Conservation (phyloP, 2,113 vertebrate species). For the Leucoraja erinaceus region DNA sequence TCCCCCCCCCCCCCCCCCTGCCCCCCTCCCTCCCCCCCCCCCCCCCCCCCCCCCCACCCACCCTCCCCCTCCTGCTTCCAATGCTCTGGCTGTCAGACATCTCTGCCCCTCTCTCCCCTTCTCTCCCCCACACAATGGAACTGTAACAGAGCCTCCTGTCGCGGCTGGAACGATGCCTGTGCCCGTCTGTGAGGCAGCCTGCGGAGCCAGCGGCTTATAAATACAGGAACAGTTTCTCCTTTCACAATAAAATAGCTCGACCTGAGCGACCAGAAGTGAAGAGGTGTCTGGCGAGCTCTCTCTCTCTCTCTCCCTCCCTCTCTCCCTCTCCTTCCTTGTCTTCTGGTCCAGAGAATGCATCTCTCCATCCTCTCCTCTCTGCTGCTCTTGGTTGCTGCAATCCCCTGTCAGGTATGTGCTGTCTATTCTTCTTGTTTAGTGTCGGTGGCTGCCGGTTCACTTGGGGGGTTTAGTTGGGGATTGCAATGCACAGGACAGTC, state of each 20-base stretch:
- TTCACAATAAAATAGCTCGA: neutral
- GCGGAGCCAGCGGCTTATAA: neutral
- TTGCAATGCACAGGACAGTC: neutral
- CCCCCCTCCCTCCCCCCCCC: neutral
- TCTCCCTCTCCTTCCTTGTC: neutral
- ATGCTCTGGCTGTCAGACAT: neutral
- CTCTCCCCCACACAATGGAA: neutral
- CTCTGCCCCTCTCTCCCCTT: neutral
- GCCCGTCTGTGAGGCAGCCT: neutral
- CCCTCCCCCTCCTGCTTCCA: neutral
- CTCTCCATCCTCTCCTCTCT: neutral
- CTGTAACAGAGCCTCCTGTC: neutral
- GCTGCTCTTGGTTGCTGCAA: neutral
- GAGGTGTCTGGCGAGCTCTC: slow-evolving; percentile 6
- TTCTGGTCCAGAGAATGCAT: slow-evolving; percentile 3
- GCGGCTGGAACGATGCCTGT: neutral
- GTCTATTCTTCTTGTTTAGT: neutral
- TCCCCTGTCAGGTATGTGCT: slow-evolving; percentile 14
- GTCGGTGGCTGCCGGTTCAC: too few relatives aligned
- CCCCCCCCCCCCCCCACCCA: neutral
- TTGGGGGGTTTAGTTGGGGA: neutral
- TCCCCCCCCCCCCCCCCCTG: neutral
- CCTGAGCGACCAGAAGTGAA: slow-evolving; percentile 29
- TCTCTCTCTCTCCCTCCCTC: neutral
- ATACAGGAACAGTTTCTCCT: neutral